Conservation (phyloP, 2,113 vertebrate genomes). For the Cisticola juncidis region DNA sequence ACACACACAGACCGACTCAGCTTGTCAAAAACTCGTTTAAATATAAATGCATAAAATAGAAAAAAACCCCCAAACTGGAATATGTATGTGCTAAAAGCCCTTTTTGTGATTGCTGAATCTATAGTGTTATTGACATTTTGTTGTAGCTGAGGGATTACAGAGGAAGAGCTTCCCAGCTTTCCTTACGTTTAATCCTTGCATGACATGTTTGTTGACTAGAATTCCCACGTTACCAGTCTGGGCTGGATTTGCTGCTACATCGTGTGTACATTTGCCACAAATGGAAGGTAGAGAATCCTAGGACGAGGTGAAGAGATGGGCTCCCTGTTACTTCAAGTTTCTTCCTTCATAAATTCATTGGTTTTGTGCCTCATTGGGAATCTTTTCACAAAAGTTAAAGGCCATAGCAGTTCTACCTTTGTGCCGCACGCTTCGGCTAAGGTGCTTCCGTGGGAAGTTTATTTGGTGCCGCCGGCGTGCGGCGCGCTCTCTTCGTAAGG, state of each 20-base stretch:
- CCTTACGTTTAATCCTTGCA: neutral
- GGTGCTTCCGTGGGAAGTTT: neutral
- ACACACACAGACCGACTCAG: neutral
- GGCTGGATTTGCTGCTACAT: neutral
- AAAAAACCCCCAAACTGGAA: neutral
- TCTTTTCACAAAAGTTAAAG: neutral
- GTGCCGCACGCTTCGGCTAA: neutral
- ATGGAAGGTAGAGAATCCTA: neutral
- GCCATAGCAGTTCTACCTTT: neutral
- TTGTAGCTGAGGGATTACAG: neutral
- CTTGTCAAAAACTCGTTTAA: neutral
- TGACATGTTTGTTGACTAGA: neutral
- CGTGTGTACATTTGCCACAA: neutral
- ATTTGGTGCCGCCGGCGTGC: neutral
- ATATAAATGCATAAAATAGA: neutral
- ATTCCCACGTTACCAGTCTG: neutral
- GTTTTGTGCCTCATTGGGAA: neutral
- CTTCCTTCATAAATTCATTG: neutral
- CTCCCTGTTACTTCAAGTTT: neutral
- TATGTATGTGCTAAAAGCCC: constrained; percentile 22
- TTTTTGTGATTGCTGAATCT: neutral
- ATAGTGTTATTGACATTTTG: neutral
- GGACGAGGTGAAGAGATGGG: neutral
- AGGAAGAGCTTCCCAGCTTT: neutral
- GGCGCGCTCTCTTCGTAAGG: constrained; percentile 36